Conservation (phyloP, 1,140 invertebrate species). For the Batillaria attramentaria region DNA sequence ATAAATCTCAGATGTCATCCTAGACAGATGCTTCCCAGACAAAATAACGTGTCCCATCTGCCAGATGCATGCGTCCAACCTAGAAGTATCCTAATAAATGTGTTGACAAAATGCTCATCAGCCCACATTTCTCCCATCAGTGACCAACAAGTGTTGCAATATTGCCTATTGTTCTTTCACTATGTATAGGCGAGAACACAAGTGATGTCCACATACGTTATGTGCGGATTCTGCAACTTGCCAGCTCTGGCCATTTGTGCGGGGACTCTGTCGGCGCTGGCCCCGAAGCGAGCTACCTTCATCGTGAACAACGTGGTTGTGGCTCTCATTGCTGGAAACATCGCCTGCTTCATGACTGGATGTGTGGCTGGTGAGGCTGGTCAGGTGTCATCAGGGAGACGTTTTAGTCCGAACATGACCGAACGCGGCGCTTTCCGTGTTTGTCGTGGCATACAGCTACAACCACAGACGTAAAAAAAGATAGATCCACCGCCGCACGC, state of each 20-base stretch:
- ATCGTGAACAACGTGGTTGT: conserved; percentile 78
- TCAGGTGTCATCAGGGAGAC: too few relatives aligned
- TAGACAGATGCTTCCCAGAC: background rate
- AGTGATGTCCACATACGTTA: conserved; percentile 91
- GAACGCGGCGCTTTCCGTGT: too few relatives aligned
- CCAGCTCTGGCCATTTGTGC: conserved; percentile 91
- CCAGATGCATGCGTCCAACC: background rate
- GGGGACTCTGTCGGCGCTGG: conserved; percentile 83
- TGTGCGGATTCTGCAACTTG: conserved; percentile 97
- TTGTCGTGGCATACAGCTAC: too few relatives aligned
- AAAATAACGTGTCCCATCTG: background rate
- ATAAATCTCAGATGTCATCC: too few relatives aligned
- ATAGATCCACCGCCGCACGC: too few relatives aligned
- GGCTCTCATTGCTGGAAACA: conserved; percentile 88
- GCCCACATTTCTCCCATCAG: too few relatives aligned
- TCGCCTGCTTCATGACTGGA: conserved; percentile 82
- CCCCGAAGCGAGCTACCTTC: conserved; percentile 81
- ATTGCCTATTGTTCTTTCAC: background rate
- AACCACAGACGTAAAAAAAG: too few relatives aligned
- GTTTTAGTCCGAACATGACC: too few relatives aligned
- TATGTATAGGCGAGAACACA: conserved; percentile 78
- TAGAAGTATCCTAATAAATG: background rate
- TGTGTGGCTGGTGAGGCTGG: conserved; percentile 54
- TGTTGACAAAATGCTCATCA: background rate
- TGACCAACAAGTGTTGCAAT: conserved; percentile 24